Evolutionary conservation across 2,113 vertebrate species (phyloP).

Genomic region (Catharus fuscescens): DNA sequence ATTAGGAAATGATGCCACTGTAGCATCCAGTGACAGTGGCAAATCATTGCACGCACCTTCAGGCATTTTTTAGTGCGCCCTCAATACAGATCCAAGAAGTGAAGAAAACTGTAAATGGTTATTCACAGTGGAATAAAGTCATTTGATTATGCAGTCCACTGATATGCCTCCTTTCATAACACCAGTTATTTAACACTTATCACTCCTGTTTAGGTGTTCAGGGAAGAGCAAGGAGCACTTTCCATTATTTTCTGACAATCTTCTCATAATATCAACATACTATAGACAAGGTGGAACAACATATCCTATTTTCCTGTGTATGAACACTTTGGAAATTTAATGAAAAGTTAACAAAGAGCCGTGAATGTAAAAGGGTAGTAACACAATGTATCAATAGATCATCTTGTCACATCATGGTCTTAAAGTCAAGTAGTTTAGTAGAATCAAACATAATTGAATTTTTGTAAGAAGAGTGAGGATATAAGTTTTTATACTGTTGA

Average conservation of each 20-base stretch:
- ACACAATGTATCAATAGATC: background rate
- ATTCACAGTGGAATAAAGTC: background rate
- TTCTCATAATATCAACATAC: background rate
- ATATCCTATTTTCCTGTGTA: background rate
- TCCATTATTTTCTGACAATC: background rate
- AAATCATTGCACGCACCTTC: background rate
- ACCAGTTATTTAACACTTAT: background rate
- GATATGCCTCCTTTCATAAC: background rate
- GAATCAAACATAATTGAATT: background rate
- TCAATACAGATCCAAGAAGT: background rate
- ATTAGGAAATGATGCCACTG: background rate
- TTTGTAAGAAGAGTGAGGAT: background rate
- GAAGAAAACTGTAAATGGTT: background rate
- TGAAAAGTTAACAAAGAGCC: background rate
- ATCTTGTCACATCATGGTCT: background rate
- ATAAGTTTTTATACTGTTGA: background rate
- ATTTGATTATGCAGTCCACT: background rate
- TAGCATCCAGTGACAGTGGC: background rate
- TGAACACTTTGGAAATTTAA: background rate
- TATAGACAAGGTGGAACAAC: background rate
- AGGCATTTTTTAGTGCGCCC: background rate
- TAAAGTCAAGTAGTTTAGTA: background rate
- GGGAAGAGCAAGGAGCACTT: background rate
- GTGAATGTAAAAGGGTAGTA: background rate
- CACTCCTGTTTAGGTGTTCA: background rate